Conservation (phyloP, 2,113 vertebrate genomes). For the Peucedramus taeniatus region DNA sequence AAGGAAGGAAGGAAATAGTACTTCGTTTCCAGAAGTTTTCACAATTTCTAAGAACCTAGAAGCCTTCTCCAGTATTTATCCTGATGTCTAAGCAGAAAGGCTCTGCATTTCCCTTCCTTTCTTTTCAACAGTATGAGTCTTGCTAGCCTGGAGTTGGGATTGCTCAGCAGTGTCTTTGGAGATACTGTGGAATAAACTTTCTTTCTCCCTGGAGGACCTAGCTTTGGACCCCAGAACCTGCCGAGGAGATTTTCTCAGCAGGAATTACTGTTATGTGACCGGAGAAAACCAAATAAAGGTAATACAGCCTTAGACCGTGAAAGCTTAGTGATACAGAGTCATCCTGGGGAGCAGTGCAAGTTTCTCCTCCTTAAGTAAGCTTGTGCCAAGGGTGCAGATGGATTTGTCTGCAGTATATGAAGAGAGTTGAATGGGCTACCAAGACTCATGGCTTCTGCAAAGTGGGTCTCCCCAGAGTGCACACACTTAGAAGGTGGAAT, state of each 20-base stretch:
- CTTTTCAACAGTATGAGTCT: neutral
- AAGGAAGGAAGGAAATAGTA: neutral
- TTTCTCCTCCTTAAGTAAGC: neutral
- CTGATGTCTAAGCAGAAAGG: neutral
- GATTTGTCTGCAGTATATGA: neutral
- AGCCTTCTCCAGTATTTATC: neutral
- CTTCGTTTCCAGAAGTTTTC: neutral
- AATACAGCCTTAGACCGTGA: neutral
- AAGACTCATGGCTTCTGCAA: neutral
- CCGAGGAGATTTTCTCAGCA: neutral
- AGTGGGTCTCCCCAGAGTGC: neutral
- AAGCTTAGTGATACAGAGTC: neutral
- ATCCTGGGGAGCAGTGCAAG: neutral
- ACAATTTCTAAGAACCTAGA: neutral
- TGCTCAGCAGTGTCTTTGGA: neutral
- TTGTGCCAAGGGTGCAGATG: neutral
- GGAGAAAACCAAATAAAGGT: neutral
- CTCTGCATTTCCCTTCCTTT: neutral
- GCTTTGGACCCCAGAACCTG: neutral
- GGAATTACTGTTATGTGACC: neutral
- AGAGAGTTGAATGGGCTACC: neutral
- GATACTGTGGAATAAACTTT: neutral
- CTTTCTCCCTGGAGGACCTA: neutral
- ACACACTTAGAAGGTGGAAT: neutral
- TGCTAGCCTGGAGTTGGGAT: neutral